Evolutionary conservation across 2,113 vertebrate species (phyloP), one percentile per base, ranked within the genome.

Genomic region (Acinonyx jubatus): DNA sequence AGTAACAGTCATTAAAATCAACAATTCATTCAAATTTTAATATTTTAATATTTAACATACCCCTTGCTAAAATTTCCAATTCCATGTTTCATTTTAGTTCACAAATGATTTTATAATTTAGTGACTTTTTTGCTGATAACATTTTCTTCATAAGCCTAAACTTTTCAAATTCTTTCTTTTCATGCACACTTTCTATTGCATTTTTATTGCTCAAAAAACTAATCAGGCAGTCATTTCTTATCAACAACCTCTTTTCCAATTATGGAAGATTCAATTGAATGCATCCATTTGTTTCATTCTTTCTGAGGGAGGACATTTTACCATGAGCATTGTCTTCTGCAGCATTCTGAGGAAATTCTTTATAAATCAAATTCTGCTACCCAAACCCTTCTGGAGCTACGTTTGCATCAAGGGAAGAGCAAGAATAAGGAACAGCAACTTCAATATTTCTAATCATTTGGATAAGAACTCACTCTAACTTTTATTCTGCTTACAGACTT

Each of bases 181-280:
- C 31, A 87, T 36, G 25, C 1, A 88, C 63, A 73, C 80, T 94
- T 89, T 52, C 79, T 81, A 61, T 31, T 85, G 52, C 21, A 68
- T 84, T 94, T 97, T 93, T 82, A 86, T 85, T 48, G 81, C 83
- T 82, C 73, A n/a, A 52, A 95, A 82, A n/a, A 79, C 33, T n/a
- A 89, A 93, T 74, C 68, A 45, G 16, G 21, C 50, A 93, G 13
- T 57, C 38, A 65, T 65, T 96, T 88, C 71, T 95, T 79, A 74
- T 89, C 71, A n/a, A 63, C 14, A 66, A 21, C 23, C 15, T 82
- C 66, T 61, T 89, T 92, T n/a, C 21, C 61, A 48, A 29, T 85
- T 45, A 31, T 13, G 15, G 12, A n/a, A 74, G 45, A 68, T 33
- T 45, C 2, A 0, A 65, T 36, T 57, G 61, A 85, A 74, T 16